These are phyloP conservation scores for Drosophila subsilvestris DNA, from an alignment of 2,888 invertebrate species.

Conservation along the genomic window DNA sequence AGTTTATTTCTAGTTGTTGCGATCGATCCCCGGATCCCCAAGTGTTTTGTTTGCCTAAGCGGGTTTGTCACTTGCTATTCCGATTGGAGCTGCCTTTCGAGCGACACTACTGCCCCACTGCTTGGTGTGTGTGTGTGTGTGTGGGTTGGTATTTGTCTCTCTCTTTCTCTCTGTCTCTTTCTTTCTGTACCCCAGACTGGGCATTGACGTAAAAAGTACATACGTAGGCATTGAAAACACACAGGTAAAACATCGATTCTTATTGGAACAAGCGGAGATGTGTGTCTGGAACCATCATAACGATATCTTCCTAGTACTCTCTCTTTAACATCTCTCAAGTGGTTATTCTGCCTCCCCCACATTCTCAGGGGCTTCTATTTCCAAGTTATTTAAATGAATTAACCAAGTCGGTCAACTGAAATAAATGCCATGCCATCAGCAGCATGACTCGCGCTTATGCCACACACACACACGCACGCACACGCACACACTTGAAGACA, in stretches of 20 bases:
- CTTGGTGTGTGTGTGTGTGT: neutral
- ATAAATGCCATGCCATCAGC: slow-evolving; percentile 49
- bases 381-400: slow-evolving; percentile 26
- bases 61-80: slow-evolving; percentile 33
- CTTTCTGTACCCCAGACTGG: neutral
- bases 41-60: slow-evolving; percentile 24
- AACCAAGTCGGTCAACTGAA: slow-evolving; percentile 20
- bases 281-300: too few relatives aligned
- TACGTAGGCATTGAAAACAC: neutral
- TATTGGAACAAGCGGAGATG: neutral
- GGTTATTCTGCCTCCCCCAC: neutral
- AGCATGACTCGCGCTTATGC: slow-evolving; percentile 55
- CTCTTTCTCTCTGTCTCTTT: neutral
- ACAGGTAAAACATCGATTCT: neutral
- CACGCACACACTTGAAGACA: slow-evolving; percentile 6
- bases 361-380: neutral
- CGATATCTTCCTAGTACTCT: neutral
- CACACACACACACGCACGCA: slow-evolving; percentile 1
- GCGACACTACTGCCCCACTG: slow-evolving; percentile 29
- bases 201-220: neutral
- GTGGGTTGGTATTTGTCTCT: neutral
- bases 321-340: neutral
- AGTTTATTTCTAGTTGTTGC: slow-evolving; percentile 22
- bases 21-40: slow-evolving; percentile 17
- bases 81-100: neutral